Conservation (phyloP, 2,797 vertebrate genomes). For the Sebastolobus altivelis region DNA sequence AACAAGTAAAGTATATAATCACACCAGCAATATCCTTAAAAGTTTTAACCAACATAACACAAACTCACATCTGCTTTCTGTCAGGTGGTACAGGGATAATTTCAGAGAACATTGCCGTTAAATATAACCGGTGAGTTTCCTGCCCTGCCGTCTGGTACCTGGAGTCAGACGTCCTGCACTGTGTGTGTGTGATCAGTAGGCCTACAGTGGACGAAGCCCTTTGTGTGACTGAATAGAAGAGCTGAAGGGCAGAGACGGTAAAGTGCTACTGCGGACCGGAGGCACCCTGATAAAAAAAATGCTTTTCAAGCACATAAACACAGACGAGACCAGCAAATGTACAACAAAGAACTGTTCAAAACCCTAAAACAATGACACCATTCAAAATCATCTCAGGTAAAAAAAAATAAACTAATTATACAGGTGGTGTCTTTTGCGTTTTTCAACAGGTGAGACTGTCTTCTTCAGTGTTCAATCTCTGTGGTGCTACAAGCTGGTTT, state of each 20-base stretch:
- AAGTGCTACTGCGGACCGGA: slow-evolving; percentile 81
- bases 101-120: neutral
- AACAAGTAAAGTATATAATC: neutral
- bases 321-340: slow-evolving; percentile 60
- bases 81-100: neutral
- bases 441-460: slow-evolving; percentile 51
- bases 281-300: slow-evolving; percentile 73
- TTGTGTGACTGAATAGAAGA: slow-evolving; percentile 64
- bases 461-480: slow-evolving; percentile 55
- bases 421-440: slow-evolving; percentile 65
- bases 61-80: neutral
- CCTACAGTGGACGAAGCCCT: slow-evolving; percentile 75
- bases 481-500: slow-evolving; percentile 71
- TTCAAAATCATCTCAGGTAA: slow-evolving; percentile 63
- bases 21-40: neutral
- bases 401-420: slow-evolving; percentile 70
- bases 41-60: neutral
- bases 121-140: slow-evolving; percentile 29
- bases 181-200: slow-evolving; percentile 55
- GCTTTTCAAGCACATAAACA: slow-evolving; percentile 72
- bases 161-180: slow-evolving; percentile 35
- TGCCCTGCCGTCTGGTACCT: slow-evolving; percentile 38
- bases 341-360: slow-evolving; percentile 55
- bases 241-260: slow-evolving; percentile 70
- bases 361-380: slow-evolving; percentile 54